Percentiles rank a stretch among this genome's conserved stretches.
Evolutionary conservation across 1,140 invertebrate species (phyloP).

Genomic region (Chelonus insularis): DNA sequence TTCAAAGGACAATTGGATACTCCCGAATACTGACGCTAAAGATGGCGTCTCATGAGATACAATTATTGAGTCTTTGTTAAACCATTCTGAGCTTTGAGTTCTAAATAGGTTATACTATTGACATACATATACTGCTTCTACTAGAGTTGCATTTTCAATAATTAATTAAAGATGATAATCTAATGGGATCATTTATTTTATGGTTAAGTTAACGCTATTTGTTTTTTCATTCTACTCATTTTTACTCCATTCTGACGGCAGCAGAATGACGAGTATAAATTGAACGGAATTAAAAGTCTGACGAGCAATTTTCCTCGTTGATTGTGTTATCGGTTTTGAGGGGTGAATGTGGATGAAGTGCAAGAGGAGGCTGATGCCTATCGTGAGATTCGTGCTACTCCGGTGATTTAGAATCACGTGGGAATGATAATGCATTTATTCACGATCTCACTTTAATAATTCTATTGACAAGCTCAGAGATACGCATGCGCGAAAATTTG

Average conservation of each 20-base stretch:
- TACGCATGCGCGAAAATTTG: too few species aligned
- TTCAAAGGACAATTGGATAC: constrained; percentile 4
- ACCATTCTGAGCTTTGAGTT: too few species aligned
- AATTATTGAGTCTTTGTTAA: too few species aligned
- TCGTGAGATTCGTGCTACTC: too few species aligned
- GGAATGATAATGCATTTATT: too few species aligned
- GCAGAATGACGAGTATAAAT: constrained; percentile 18
- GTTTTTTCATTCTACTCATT: not conserved
- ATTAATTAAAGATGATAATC: constrained; percentile 3
- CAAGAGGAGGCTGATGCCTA: not conserved
- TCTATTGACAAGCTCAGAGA: too few species aligned
- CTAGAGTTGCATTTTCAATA: not conserved
- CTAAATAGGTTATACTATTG: too few species aligned
- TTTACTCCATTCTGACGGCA: not conserved
- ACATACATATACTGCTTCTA: too few species aligned
- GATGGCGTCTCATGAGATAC: too few species aligned
- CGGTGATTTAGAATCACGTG: too few species aligned
- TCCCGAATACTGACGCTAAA: not conserved
- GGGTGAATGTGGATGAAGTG: not conserved
- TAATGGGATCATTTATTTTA: constrained; percentile 9
- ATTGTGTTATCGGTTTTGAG: constrained; percentile 21
- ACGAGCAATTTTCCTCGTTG: constrained; percentile 27
- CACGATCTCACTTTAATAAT: too few species aligned
- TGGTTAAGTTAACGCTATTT: not conserved
- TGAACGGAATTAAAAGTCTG: constrained; percentile 28